phyloP scores from a whole-genome alignment of 2,888 invertebrate species.

The Thysanoteuthis rhombus region DNA sequence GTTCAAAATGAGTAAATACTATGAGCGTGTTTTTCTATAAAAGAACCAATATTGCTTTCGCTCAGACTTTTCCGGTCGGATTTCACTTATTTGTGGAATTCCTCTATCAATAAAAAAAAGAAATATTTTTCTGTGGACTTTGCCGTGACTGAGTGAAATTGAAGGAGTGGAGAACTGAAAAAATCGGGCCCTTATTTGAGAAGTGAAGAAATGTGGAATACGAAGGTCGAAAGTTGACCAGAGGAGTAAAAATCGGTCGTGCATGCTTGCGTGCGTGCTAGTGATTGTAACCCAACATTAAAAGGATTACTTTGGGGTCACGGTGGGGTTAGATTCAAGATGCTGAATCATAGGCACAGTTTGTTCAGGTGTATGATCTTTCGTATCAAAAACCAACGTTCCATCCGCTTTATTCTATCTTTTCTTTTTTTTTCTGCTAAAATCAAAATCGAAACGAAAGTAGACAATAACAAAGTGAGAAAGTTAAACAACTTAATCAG shows the following conservation, averaged over 20 bases:
- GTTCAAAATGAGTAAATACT: too few relatives aligned
- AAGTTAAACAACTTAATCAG: neutral
- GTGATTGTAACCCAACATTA: neutral
- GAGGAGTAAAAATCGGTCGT: neutral
- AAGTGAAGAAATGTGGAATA: neutral
- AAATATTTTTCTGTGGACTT: too few relatives aligned
- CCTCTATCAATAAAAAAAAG: too few relatives aligned
- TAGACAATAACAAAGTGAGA: neutral
- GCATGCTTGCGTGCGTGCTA: neutral
- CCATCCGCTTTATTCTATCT: neutral
- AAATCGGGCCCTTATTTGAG: neutral
- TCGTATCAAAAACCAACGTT: neutral
- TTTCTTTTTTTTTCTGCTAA: neutral
- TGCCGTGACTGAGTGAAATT: too few relatives aligned
- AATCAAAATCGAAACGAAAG: neutral
- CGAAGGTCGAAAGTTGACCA: neutral
- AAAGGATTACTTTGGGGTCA: neutral
- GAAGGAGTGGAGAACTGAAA: too few relatives aligned
- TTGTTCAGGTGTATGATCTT: neutral
- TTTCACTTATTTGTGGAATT: too few relatives aligned
- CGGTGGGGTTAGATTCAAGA: neutral
- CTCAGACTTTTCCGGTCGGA: too few relatives aligned
- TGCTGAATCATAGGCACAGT: neutral
- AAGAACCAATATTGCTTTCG: too few relatives aligned
- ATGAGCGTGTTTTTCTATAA: too few relatives aligned